These are phyloP conservation scores for Schizotus pectinicornis DNA, from an alignment of 2,888 invertebrate species.

Conservation along the genomic window DNA sequence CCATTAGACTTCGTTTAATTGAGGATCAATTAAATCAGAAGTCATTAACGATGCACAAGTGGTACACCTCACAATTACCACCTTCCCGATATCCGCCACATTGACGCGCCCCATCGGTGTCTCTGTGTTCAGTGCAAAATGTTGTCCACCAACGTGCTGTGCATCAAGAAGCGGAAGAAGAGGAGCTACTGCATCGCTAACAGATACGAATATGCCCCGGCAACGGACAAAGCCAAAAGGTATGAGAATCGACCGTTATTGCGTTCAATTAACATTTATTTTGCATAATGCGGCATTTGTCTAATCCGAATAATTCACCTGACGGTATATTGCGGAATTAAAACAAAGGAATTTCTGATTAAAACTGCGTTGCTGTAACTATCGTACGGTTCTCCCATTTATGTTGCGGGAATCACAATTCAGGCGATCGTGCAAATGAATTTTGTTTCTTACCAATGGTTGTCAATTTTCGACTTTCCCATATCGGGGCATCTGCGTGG, in stretches of 20 bases:
- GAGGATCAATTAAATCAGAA: conserved; percentile 25
- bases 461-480: too few relatives aligned
- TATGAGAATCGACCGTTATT: conserved; percentile 29
- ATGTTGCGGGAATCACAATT: too few relatives aligned
- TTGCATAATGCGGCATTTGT: conserved; percentile 6
- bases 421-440: too few relatives aligned
- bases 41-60: conserved; percentile 12
- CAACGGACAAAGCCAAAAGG: conserved; percentile 45
- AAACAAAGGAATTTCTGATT: conserved; percentile 9
- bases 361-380: not conserved
- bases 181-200: conserved; percentile 52
- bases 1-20: conserved; percentile 21
- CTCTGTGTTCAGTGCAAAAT: conserved; percentile 35
- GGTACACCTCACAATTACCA: not conserved
- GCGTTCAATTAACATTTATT: conserved; percentile 5
- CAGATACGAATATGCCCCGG: conserved; percentile 8
- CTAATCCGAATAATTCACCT: not conserved
- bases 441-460: too few relatives aligned
- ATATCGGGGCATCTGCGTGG: too few relatives aligned
- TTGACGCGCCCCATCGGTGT: not conserved
- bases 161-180: conserved; percentile 55
- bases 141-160: conserved; percentile 54
- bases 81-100: too few relatives aligned
- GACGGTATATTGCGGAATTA: conserved; percentile 2
- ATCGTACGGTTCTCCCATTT: too few relatives aligned